Evolutionary conservation across 2,888 invertebrate species (phyloP), one percentile per base, ranked within the genome.

Genomic region (Spisula subtruncata): DNA sequence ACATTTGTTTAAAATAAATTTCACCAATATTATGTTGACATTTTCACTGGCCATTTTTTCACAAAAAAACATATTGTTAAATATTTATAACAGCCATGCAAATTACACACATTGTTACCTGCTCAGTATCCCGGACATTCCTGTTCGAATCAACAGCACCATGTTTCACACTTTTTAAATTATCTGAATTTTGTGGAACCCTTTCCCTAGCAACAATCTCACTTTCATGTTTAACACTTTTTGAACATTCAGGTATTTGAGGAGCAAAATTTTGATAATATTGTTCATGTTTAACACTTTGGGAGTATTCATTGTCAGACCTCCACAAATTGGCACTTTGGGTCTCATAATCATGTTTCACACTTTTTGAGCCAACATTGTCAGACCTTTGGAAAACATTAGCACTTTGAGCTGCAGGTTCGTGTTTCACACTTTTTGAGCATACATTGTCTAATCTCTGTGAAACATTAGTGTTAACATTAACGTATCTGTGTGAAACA

Each of bases 391-490:
- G 75, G 4, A 35, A 32, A 75, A 16, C 32, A 35, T 71, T 71
- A 25, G 20, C 75, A 75, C 16, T 75, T 75, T 32, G 71, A 71
- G 71, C 6, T 1, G 12, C 32, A 71, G 8, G 25, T 2, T 75
- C 75, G 35, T 35, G 75, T 75, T 75, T 75, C 75, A 75, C 75
- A 75, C 75, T 29, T 29, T 32, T 29, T 32, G 48, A 48, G 48
- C 48, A 48, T 48, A 32, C 32, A 71, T 71, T 8, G 32, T 71
- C n/a, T 2, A n/a, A 60, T 60, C 71, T 71, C 16, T 71, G 48
- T 8, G 12, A 48, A 48, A 48, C 48, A 48, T 48, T 12, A 48
- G 48, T 12, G 12, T 12, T 48, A n/a, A n/a, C 41, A 41, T 41
- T 41, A 41, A 41, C 41, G 8, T 41, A 41, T 41, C 41, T 41